A percentile compares a stretch with the other conserved stretches of the same genome.
Conservation (phyloP, 2,888 invertebrate genomes). For the Salticus scenicus region DNA sequence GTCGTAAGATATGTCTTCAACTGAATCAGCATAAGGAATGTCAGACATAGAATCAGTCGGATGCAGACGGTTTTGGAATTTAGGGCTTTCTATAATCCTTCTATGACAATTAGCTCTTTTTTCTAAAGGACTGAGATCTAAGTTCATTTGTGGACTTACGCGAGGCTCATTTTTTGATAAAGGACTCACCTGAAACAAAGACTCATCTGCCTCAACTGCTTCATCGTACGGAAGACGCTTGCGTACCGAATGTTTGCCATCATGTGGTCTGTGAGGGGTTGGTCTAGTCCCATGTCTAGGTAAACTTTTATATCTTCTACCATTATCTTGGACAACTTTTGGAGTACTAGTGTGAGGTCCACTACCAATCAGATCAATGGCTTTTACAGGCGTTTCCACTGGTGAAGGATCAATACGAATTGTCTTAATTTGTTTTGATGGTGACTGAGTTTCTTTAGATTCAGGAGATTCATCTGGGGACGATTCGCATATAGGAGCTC, state of each 20-base stretch:
- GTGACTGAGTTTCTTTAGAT: neutral
- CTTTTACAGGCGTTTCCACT: slow-evolving; percentile 24
- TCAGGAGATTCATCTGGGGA: slow-evolving; percentile 42
- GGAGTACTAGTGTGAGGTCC: slow-evolving; percentile 65
- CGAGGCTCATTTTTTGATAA: neutral
- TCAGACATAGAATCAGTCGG: slow-evolving; percentile 45
- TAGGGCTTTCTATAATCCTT: slow-evolving; percentile 19
- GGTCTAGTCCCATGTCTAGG: neutral
- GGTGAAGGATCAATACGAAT: neutral
- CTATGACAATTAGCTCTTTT: slow-evolving; percentile 25
- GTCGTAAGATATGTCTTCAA: slow-evolving; percentile 45
- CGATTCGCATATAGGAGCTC: slow-evolving; percentile 10
- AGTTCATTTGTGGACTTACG: neutral
- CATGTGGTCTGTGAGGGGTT: slow-evolving; percentile 44
- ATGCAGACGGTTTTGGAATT: slow-evolving; percentile 42
- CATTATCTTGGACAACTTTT: neutral
- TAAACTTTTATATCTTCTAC: neutral
- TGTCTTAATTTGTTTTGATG: neutral
- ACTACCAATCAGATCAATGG: neutral
- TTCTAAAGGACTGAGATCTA: slow-evolving; percentile 25
- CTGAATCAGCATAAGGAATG: slow-evolving; percentile 58
- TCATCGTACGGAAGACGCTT: slow-evolving; percentile 43
- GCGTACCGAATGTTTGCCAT: slow-evolving; percentile 38
- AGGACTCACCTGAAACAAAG: neutral
- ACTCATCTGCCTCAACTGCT: slow-evolving; percentile 10